Conservation (phyloP, 2,113 vertebrate species). For the Aythya baeri region DNA sequence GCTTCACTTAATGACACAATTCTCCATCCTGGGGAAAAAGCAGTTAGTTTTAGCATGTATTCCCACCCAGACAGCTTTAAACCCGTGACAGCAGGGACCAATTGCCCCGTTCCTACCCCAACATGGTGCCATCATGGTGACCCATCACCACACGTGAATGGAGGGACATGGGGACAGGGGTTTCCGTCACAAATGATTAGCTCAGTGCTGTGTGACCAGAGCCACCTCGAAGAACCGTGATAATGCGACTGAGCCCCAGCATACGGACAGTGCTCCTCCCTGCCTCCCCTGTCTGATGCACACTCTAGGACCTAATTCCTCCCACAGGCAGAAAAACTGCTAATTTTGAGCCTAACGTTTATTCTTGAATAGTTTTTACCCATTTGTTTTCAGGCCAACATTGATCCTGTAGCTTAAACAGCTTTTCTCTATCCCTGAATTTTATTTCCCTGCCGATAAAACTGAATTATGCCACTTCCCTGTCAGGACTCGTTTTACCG, state of each 20-base stretch:
- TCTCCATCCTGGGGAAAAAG: not conserved
- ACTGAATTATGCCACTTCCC: not conserved
- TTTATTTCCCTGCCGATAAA: slow-evolving; percentile 11
- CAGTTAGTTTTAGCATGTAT: not conserved
- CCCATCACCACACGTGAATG: not conserved
- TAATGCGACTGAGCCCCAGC: not conserved
- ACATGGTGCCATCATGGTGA: accelerated
- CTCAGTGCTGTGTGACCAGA: not conserved
- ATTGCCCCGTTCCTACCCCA: not conserved
- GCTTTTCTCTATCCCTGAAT: slow-evolving; percentile 11
- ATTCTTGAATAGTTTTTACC: slow-evolving; percentile 16
- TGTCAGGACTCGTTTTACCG: not conserved
- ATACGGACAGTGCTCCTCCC: not conserved
- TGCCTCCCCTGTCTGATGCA: not conserved
- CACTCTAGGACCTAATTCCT: not conserved
- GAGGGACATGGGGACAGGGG: accelerated
- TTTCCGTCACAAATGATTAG: not conserved
- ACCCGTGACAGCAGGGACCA: not conserved
- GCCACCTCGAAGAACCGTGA: accelerated
- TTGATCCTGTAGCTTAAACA: slow-evolving; percentile 43
- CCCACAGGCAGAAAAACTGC: not conserved
- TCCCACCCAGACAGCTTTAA: not conserved
- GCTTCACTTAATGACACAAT: not conserved
- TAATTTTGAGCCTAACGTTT: not conserved
- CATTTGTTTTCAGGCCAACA: slow-evolving; percentile 47